phyloP scores from a whole-genome alignment of 2,888 invertebrate species.

The Lithophane semibrunnea region DNA sequence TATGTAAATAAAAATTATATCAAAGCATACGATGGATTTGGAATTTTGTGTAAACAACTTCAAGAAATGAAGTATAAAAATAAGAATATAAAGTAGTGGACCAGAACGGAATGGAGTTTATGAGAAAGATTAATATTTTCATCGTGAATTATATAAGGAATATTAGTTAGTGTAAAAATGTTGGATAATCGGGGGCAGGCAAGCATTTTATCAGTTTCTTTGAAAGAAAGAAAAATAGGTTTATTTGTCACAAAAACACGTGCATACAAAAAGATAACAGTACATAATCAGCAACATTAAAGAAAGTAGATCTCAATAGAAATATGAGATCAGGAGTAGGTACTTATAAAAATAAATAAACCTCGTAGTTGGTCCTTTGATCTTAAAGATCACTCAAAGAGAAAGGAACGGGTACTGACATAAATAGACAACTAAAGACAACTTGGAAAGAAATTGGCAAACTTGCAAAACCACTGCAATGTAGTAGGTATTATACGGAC shows the following conservation, averaged over 20 bases:
- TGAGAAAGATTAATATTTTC: constrained; percentile 52
- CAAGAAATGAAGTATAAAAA: constrained; percentile 38
- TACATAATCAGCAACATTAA: no score
- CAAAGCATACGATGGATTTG: constrained; percentile 35
- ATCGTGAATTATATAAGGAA: constrained; percentile 20
- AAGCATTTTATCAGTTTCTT: background rate
- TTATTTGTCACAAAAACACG: no score
- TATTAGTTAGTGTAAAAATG: constrained; percentile 11
- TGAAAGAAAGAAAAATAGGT: no score
- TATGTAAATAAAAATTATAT: constrained; percentile 51
- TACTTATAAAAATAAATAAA: no score
- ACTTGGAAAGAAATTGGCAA: background rate
- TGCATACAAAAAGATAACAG: no score
- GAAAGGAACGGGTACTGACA: background rate
- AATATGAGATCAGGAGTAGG: no score
- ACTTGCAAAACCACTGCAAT: background rate
- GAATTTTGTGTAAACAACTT: constrained; percentile 11
- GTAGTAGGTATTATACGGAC: background rate
- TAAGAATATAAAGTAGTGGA: constrained; percentile 57
- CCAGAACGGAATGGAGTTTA: constrained; percentile 35
- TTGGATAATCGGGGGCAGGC: constrained; percentile 12
- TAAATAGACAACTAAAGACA: background rate
- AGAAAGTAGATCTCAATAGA: no score
- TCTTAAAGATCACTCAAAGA: background rate
- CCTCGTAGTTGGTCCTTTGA: background rate